Conservation (phyloP, 1,140 invertebrate species). For the Sarcophaga peregrina region DNA sequence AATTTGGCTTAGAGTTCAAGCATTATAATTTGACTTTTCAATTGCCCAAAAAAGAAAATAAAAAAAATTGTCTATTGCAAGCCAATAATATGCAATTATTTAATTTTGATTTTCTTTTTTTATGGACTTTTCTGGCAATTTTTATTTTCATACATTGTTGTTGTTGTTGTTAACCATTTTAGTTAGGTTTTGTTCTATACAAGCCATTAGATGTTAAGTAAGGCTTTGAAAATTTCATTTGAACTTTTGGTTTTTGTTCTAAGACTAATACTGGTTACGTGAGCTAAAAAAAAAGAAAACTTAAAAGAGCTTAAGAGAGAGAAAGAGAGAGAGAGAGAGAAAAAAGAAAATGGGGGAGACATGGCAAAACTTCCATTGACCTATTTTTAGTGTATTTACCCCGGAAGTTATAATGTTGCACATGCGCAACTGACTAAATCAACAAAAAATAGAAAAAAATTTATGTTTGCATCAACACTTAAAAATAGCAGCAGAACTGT, state of each 20-base stretch:
- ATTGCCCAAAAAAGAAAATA: not conserved
- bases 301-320: not conserved
- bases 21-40: slow-evolving; percentile 19
- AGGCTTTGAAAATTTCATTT: too few species aligned
- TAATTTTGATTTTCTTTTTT: too few species aligned
- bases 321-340: not conserved
- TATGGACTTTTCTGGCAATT: too few species aligned
- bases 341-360: not conserved
- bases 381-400: slow-evolving; percentile 46
- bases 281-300: too few species aligned
- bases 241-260: too few species aligned
- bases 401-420: slow-evolving; percentile 46
- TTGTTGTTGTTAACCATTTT: too few species aligned
- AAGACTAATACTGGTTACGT: too few species aligned
- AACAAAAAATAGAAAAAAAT: slow-evolving; percentile 14
- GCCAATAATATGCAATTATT: too few species aligned
- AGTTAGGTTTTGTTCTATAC: too few species aligned
- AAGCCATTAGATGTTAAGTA: too few species aligned
- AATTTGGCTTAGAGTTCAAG: slow-evolving; percentile 8
- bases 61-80: too few species aligned
- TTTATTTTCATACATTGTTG: too few species aligned
- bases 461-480: not conserved
- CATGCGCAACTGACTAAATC: slow-evolving; percentile 41
- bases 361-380: slow-evolving; percentile 42
- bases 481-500: not conserved